Evolutionary conservation across 1,140 invertebrate species (phyloP).

Genomic region (Trichonephila clavipes): DNA sequence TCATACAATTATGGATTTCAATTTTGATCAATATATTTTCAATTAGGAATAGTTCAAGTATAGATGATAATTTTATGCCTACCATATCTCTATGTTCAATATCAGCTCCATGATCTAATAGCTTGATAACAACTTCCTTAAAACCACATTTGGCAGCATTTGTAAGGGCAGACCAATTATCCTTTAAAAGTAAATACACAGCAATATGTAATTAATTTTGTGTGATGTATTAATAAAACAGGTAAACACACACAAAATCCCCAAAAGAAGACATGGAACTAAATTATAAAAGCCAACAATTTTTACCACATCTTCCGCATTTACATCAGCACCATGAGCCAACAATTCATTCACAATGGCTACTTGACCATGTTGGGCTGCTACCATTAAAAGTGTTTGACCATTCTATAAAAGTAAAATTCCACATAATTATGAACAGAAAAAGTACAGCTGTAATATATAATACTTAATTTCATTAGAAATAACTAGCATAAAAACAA

Average conservation of each 20-base stretch:
- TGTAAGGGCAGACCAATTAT: conserved; percentile 95
- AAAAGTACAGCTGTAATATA: no score
- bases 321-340: conserved; percentile 92
- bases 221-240: neutral
- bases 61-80: conserved; percentile 53
- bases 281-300: neutral
- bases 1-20: no score
- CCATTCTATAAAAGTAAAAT: conserved; percentile 87
- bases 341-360: conserved; percentile 91
- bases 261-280: no score
- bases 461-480: no score
- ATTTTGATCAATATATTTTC: no score
- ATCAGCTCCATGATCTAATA: conserved; percentile 91
- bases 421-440: no score
- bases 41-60: neutral
- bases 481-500: no score
- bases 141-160: conserved; percentile 95
- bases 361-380: conserved; percentile 89
- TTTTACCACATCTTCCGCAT: conserved; percentile 91
- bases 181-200: conserved; percentile 82
- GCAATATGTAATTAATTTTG: neutral
- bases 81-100: conserved; percentile 97
- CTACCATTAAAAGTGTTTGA: conserved; percentile 93
- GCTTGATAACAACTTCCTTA: conserved; percentile 88
- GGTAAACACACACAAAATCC: no score